Evolutionary conservation across 2,797 vertebrate species (phyloP).

Genomic region (Falco naumanni): DNA sequence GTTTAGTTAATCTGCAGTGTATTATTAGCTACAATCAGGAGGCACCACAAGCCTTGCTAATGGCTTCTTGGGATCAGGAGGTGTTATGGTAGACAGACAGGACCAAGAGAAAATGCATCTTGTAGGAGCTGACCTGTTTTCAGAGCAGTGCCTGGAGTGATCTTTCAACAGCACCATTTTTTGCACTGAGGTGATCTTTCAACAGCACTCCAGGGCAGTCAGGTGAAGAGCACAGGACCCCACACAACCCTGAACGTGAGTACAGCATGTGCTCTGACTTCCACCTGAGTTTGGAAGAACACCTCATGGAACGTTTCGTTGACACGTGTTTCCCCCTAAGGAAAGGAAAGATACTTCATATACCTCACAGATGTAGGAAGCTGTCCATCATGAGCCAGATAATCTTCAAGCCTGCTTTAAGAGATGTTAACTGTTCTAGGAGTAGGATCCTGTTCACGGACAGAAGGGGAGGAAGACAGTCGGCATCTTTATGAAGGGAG

Average conservation of each 20-base stretch:
- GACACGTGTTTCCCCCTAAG: neutral
- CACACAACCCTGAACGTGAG: neutral
- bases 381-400: neutral
- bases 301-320: neutral
- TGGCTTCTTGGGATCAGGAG: neutral
- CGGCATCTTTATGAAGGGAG: neutral
- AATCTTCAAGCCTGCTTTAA: neutral
- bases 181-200: neutral
- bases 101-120: neutral
- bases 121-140: neutral
- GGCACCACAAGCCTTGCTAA: neutral
- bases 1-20: neutral
- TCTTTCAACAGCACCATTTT: neutral
- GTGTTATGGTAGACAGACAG: neutral
- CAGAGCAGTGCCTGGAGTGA: neutral
- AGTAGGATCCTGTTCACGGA: neutral
- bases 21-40: neutral
- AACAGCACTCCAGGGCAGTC: neutral
- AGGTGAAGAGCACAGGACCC: neutral
- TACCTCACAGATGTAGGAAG: neutral
- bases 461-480: neutral
- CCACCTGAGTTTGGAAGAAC: neutral
- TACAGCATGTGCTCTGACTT: neutral
- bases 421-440: neutral
- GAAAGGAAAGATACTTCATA: neutral